Percentiles rank a stretch among this genome's conserved stretches.
These are phyloP conservation scores for Drosophila borealis DNA, from an alignment of 2,888 invertebrate species.

Conservation along the genomic window DNA sequence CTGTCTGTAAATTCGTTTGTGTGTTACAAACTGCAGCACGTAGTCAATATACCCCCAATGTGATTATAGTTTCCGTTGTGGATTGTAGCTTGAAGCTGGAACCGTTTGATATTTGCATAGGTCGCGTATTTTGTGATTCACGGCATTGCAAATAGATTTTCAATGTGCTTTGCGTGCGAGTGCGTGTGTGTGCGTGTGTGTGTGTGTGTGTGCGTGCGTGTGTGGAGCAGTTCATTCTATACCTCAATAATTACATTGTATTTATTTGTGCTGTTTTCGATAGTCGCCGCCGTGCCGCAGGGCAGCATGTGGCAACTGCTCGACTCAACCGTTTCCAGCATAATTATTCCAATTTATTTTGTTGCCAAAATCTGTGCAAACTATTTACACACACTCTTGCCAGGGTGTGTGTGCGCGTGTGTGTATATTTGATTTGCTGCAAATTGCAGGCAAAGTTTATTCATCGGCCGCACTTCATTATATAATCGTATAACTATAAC, in stretches of 20 bases:
- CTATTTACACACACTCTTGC: conserved; percentile 46
- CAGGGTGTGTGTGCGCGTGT: conserved; percentile 1
- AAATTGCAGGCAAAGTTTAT: conserved; percentile 65
- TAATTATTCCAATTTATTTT: conserved; percentile 75
- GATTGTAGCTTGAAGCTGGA: conserved; percentile 42
- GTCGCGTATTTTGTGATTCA: conserved; percentile 71
- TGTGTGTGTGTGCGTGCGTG: conserved; percentile 10
- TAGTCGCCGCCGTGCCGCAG: conserved; percentile 45
- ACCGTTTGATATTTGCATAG: conserved; percentile 66
- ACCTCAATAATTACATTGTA: conserved; percentile 75
- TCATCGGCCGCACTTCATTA: conserved; percentile 67
- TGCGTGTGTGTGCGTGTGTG: background rate
- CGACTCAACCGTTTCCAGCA: conserved; percentile 50
- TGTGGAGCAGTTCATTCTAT: conserved; percentile 53
- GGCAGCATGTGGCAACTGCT: conserved; percentile 28
- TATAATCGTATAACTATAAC: conserved; percentile 41
- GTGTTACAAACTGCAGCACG: background rate
- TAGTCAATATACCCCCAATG: conserved; percentile 7
- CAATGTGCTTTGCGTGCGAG: conserved; percentile 25
- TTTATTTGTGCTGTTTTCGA: conserved; percentile 68
- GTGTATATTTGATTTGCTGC: conserved; percentile 51
- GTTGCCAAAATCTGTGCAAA: conserved; percentile 69
- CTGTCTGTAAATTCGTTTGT: no score
- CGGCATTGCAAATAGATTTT: conserved; percentile 67
- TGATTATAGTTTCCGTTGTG: background rate